phyloP scores from a whole-genome alignment of 2,113 vertebrate species.

The Pristiophorus japonicus region DNA sequence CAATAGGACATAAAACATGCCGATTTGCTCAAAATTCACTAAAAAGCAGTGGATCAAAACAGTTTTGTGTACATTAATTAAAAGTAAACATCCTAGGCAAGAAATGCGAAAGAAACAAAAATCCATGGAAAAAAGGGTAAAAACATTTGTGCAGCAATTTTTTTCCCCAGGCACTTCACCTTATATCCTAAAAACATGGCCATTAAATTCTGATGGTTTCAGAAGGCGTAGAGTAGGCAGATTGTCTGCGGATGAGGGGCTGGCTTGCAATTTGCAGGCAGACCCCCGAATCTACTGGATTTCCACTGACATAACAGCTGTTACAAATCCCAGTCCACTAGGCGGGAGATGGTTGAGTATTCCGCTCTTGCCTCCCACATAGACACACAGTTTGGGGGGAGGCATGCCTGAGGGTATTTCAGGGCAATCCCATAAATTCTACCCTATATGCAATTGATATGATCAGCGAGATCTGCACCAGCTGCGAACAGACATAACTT shows the following conservation, averaged over 20 bases:
- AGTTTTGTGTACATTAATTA: no score
- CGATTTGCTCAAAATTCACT: background rate
- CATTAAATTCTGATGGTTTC: background rate
- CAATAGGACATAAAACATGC: background rate
- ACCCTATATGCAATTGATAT: background rate
- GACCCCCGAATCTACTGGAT: background rate
- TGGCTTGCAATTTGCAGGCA: no score
- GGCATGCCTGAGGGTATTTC: background rate
- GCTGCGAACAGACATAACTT: background rate
- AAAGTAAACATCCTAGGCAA: background rate
- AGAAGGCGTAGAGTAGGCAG: background rate
- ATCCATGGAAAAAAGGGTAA: background rate
- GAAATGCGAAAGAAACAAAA: background rate
- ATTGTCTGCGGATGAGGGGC: background rate
- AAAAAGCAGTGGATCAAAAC: background rate
- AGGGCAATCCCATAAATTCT: background rate
- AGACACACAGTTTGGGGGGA: background rate
- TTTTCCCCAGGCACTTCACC: background rate
- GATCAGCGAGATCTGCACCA: background rate
- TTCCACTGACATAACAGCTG: background rate
- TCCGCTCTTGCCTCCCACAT: background rate
- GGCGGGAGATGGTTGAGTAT: background rate
- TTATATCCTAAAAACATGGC: background rate
- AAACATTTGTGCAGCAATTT: background rate
- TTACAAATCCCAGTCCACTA: background rate